Percentiles rank a stretch among this genome's conserved stretches.
phyloP scores from a whole-genome alignment of 2,113 vertebrate species.

The Hepsetus odoe region DNA sequence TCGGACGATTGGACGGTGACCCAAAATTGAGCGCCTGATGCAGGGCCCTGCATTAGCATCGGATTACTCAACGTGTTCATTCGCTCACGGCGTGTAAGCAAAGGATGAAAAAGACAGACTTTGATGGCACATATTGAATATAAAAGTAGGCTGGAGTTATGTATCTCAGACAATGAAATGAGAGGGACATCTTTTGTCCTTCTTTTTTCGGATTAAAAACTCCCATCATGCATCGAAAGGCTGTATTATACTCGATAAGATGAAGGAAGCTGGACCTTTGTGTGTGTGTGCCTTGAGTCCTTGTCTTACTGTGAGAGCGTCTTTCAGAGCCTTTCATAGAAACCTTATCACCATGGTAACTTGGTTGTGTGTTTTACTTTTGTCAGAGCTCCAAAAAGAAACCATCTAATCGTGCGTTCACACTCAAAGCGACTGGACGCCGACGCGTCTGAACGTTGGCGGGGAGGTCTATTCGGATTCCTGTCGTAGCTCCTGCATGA shows the following conservation, averaged over 20 bases:
- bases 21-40: too few species aligned
- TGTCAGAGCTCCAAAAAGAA: not conserved
- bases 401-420: too few species aligned
- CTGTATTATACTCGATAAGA: not conserved
- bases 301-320: slow-evolving; percentile 8
- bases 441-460: too few species aligned
- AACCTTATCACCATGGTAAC: slow-evolving; percentile 45
- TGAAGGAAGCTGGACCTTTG: slow-evolving; percentile 4
- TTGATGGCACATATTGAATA: slow-evolving; percentile 15
- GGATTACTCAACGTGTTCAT: too few species aligned
- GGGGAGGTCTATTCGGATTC: too few species aligned
- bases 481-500: too few species aligned
- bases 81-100: too few species aligned
- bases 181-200: not conserved
- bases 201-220: not conserved
- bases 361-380: not conserved
- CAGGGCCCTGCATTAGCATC: too few species aligned
- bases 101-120: too few species aligned
- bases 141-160: not conserved
- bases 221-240: not conserved
- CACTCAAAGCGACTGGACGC: too few species aligned
- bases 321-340: slow-evolving; percentile 30
- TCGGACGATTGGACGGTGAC: too few species aligned
- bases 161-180: not conserved
- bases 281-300: slow-evolving; percentile 37